These are phyloP conservation scores for Amphilophus citrinellus DNA, from an alignment of 2,113 vertebrate genomes.

Conservation along the genomic window DNA sequence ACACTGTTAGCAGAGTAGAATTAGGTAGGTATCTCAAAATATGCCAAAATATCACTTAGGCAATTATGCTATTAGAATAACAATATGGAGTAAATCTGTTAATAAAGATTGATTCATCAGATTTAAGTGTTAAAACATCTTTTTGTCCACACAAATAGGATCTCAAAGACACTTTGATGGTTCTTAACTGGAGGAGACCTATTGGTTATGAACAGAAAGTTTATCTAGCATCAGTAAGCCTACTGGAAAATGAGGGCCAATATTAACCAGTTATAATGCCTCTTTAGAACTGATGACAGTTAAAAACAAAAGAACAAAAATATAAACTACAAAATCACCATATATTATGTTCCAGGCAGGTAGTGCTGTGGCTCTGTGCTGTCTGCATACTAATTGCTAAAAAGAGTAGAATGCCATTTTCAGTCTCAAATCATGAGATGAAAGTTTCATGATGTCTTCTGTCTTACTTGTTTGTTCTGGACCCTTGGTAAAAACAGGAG, in stretches of 20 bases:
- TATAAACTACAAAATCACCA: neutral
- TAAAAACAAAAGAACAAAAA: neutral
- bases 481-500: slow-evolving; percentile 31
- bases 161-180: too few relatives aligned
- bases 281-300: neutral
- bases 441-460: slow-evolving; percentile 28
- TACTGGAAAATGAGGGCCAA: neutral
- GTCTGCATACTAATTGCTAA: neutral
- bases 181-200: neutral
- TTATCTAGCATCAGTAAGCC: neutral
- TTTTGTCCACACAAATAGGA: too few relatives aligned
- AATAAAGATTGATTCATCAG: too few relatives aligned
- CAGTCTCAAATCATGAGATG: slow-evolving; percentile 5
- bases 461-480: slow-evolving; percentile 38
- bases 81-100: too few relatives aligned
- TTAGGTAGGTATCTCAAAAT: too few relatives aligned
- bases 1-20: too few relatives aligned
- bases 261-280: neutral
- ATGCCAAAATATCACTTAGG: too few relatives aligned
- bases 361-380: neutral
- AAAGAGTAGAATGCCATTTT: slow-evolving; percentile 12
- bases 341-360: neutral
- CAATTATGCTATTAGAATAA: too few relatives aligned
- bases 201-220: neutral
- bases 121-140: too few relatives aligned